Evolutionary conservation across 23 tunicate genomes (phyloP).

Genomic region (Clavelina lepadiformis): DNA sequence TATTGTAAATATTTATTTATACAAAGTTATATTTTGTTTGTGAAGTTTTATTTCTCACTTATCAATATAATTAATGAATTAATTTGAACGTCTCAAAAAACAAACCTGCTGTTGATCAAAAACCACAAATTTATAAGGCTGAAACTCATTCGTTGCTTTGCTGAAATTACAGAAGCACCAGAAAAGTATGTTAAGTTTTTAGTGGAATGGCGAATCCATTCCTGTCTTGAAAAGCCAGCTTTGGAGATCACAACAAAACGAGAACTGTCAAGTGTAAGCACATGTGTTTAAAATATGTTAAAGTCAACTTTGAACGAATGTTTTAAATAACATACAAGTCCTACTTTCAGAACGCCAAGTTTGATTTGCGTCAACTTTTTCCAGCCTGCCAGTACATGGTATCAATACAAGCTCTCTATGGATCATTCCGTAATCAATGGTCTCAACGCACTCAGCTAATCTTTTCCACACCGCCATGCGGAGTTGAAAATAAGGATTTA

Average conservation of each 20-base stretch:
- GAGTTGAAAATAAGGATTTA: background rate
- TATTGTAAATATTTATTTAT: too few relatives aligned
- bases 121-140: too few relatives aligned
- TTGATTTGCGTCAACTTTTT: too few relatives aligned
- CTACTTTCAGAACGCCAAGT: too few relatives aligned
- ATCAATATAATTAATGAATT: too few relatives aligned
- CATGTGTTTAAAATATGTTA: background rate
- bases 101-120: too few relatives aligned
- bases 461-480: conserved; percentile 54
- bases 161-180: conserved; percentile 27
- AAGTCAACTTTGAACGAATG: too few relatives aligned
- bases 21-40: too few relatives aligned
- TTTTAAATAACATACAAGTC: too few relatives aligned
- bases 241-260: background rate
- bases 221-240: background rate
- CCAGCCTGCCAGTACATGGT: conserved; percentile 32
- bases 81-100: too few relatives aligned
- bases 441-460: background rate
- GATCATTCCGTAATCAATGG: conserved; percentile 57
- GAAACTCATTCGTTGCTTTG: background rate
- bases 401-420: conserved; percentile 47
- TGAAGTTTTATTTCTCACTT: too few relatives aligned
- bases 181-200: conserved; percentile 32
- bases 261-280: background rate
- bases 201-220: conserved; percentile 8